Evolutionary conservation across 2,888 invertebrate genomes (phyloP), one percentile per base, ranked within the genome.

Genomic region (Catonia carolina): DNA sequence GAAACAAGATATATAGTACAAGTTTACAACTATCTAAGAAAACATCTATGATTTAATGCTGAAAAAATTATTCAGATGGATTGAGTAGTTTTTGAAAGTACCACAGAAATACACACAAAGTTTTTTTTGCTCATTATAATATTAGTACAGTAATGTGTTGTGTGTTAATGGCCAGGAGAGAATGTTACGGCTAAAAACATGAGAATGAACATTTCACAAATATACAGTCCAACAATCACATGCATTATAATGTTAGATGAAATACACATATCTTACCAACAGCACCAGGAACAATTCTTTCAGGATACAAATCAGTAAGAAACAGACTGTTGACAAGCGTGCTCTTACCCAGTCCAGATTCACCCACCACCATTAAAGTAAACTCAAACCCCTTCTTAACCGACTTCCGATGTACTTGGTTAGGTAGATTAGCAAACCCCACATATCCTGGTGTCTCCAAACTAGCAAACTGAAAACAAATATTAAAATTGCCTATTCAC

Each of bases 361-460:
- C 82, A 35, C 93, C 92, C 7, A 92, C 95, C 55, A 97, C 95
- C 96, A 97, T 96, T 10, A 97, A 76, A 0, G 96, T 96, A 72
- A 97, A 97, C 75, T 96, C 96, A 71, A 97, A 97, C 18, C 96
- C 96, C 71, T 95, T 96, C 74, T 97, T 97, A 53, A 96, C 96
- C 0, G 94, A 95, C 74, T 97, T 97, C 62, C 96, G 79, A 73
- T 97, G 95, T 22, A 97, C 95, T 75, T 96, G 96, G 74, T 96
- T 95, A 1, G 96, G 96, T 36, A 97, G 75, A 77, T 96, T 96
- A 51, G 95, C 96, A 74, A 93, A 93, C 2, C 93, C 93, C 35
- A 93, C 79, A 76, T 95, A 96, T 18, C 89, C 89, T 27, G 89
- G 88, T 0, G 89, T 88, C 73, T 90, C 90, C 65, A 89, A 73